These are phyloP conservation scores for Tethea ocularis DNA, from an alignment of 2,888 invertebrate species.

Conservation along the genomic window DNA sequence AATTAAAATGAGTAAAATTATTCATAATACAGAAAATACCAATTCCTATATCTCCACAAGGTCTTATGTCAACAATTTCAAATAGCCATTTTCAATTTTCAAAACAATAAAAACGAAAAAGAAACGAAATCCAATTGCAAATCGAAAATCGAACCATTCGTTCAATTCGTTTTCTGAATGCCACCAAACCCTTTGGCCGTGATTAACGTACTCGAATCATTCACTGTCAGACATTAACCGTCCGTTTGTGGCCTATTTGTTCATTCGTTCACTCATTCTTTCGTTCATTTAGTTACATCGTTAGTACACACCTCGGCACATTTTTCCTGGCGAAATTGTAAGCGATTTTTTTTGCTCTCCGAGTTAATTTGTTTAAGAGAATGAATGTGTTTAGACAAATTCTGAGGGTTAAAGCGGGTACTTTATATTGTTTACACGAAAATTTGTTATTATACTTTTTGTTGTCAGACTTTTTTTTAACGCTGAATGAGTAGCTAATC, in stretches of 20 bases:
- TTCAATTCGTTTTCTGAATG: constrained; percentile 40
- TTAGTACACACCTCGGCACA: constrained; percentile 39
- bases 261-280: constrained; percentile 46
- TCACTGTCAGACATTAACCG: constrained; percentile 64
- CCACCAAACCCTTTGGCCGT: constrained; percentile 36
- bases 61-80: too few species aligned
- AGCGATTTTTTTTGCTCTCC: constrained; percentile 39
- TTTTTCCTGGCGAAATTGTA: constrained; percentile 32
- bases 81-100: too few species aligned
- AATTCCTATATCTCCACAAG: too few species aligned
- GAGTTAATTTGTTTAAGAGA: constrained; percentile 64
- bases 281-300: constrained; percentile 59
- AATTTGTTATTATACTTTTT: constrained; percentile 41
- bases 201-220: constrained; percentile 57
- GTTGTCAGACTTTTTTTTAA: neutral
- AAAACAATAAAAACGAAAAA: constrained; percentile 14
- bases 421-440: constrained; percentile 45
- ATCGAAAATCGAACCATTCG: constrained; percentile 33
- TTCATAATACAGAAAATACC: too few species aligned
- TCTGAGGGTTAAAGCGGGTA: constrained; percentile 34
- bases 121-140: constrained; percentile 17
- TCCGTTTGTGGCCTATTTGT: constrained; percentile 61
- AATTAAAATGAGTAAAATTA: too few species aligned
- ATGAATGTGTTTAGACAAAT: constrained; percentile 58
- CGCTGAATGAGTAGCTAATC: constrained; percentile 12